These are phyloP conservation scores for Ophiothrix spiculata DNA, from an alignment of 35 echinoderm and acorn worm genomes.

Conservation along the genomic window DNA sequence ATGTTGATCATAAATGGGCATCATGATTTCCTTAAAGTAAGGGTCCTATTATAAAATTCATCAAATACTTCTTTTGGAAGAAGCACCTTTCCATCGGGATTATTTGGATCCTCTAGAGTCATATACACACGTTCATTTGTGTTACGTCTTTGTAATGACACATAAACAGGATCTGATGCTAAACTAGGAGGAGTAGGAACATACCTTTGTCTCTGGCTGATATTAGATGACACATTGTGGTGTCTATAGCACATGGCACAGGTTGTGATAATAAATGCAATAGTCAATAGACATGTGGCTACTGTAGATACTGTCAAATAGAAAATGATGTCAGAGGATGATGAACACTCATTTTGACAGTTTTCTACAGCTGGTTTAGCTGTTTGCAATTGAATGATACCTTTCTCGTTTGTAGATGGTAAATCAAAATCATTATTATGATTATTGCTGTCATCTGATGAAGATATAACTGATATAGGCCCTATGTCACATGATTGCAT, in stretches of 20 bases:
- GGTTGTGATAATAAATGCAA: neutral
- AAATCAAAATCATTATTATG: too few relatives aligned
- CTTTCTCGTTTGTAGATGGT: too few relatives aligned
- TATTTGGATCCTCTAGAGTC: neutral
- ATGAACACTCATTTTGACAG: neutral
- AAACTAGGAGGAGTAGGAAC: neutral
- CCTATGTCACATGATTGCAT: neutral
- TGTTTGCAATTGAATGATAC: neutral
- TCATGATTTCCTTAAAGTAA: neutral
- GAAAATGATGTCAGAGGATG: neutral
- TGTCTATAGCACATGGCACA: neutral
- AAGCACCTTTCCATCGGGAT: neutral
- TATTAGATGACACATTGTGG: neutral
- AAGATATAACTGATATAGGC: neutral
- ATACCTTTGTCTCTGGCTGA: neutral
- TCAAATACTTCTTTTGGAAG: neutral
- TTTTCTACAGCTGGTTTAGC: too few relatives aligned
- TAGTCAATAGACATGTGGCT: neutral
- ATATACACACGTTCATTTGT: neutral
- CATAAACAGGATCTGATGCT: neutral
- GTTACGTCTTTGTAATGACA: slow-evolving; percentile 4
- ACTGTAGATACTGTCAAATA: neutral
- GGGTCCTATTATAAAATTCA: slow-evolving; percentile 1
- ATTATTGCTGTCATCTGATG: too few relatives aligned
- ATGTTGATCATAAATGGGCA: too few relatives aligned